Conservation (phyloP, 1,140 invertebrate species). For the Doryteuthis pealeii region DNA sequence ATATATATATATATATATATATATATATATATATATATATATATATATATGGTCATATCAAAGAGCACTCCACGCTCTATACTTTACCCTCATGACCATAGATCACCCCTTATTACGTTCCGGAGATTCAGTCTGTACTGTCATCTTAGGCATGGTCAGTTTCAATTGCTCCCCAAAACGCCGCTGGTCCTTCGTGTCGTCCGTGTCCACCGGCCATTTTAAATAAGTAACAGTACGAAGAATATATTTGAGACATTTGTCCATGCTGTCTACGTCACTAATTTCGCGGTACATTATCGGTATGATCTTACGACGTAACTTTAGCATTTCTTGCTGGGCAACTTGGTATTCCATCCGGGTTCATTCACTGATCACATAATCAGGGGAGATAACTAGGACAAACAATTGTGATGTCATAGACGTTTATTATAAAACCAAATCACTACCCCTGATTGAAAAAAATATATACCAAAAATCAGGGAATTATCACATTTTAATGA, state of each 20-base stretch:
- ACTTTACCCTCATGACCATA: too few species aligned
- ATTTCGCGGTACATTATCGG: constrained; percentile 47
- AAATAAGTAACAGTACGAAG: constrained; percentile 42
- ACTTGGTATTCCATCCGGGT: constrained; percentile 48
- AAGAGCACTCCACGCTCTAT: too few species aligned
- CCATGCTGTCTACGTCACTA: constrained; percentile 25
- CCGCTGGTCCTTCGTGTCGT: constrained; percentile 28
- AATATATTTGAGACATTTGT: constrained; percentile 42
- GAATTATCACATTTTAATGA: too few species aligned
- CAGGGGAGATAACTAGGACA: constrained; percentile 38
- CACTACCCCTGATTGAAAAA: too few species aligned
- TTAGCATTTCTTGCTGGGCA: constrained; percentile 47
- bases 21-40: too few species aligned
- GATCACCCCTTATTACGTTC: too few species aligned
- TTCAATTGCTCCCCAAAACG: constrained; percentile 41
- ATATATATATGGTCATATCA: too few species aligned
- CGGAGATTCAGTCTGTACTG: too few species aligned
- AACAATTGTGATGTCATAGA: too few species aligned
- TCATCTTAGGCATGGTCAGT: constrained; percentile 43
- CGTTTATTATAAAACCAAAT: too few species aligned
- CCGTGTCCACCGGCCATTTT: constrained; percentile 31
- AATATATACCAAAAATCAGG: too few species aligned
- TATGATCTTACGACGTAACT: constrained; percentile 42
- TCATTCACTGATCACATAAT: constrained; percentile 46
- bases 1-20: too few species aligned